A percentile compares a stretch with the other conserved stretches of the same genome.
Evolutionary conservation across 2,113 vertebrate genomes (phyloP).

Genomic region (Xiphophorus hellerii): DNA sequence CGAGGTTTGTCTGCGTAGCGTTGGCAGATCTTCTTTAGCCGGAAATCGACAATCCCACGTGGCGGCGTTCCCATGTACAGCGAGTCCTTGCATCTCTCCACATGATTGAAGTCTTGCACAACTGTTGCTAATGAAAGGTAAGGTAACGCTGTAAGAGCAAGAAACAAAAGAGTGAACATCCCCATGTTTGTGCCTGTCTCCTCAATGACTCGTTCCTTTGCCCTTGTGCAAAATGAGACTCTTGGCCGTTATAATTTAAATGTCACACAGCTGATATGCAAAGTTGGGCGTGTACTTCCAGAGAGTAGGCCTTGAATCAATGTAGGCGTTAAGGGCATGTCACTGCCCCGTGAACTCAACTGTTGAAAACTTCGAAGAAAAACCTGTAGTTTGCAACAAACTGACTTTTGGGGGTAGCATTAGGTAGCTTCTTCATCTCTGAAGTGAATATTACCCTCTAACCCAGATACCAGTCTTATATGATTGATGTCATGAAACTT

Average conservation of each 20-base stretch:
- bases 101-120: slow-evolving; percentile 74
- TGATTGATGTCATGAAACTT: background rate
- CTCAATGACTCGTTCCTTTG: background rate
- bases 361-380: background rate
- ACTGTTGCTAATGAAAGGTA: slow-evolving; percentile 40
- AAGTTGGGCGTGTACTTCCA: slow-evolving; percentile 10
- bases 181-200: slow-evolving; percentile 29
- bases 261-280: slow-evolving; percentile 56
- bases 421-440: background rate
- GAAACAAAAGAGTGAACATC: background rate
- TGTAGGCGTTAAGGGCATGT: background rate
- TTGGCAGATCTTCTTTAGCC: slow-evolving; percentile 75
- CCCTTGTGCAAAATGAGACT: background rate
- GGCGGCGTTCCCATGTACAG: slow-evolving; percentile 79
- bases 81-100: slow-evolving; percentile 76
- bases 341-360: background rate
- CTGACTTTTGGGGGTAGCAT: background rate
- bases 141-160: background rate
- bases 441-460: background rate
- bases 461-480: background rate
- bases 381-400: too few species aligned
- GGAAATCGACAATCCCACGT: slow-evolving; percentile 47
- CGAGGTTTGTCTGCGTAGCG: slow-evolving; percentile 72
- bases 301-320: slow-evolving; percentile 1
- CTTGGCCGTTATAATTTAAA: slow-evolving; percentile 45